A percentile compares a stretch with the other conserved stretches of the same genome.
phyloP scores from a whole-genome alignment of 2,888 invertebrate species.

The Melitaea athalia region DNA sequence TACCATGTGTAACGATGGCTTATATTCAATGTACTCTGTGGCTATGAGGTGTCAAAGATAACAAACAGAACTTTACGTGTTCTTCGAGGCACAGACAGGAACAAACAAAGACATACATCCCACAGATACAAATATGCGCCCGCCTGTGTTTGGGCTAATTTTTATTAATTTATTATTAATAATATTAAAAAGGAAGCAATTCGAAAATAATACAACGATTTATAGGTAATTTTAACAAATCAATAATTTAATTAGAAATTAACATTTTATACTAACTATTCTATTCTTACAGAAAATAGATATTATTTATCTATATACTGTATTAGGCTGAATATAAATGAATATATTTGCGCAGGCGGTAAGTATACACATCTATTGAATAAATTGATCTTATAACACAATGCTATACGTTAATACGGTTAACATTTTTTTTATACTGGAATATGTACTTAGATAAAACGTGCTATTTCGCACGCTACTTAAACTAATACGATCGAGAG shows the following conservation, averaged over 20 bases:
- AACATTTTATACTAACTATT: conserved; percentile 70
- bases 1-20: no score
- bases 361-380: conserved; percentile 62
- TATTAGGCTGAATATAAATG: conserved; percentile 68
- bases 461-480: conserved; percentile 48
- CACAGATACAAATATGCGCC: no score
- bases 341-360: conserved; percentile 70
- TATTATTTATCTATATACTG: conserved; percentile 58
- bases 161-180: background rate
- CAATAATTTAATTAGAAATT: conserved; percentile 77
- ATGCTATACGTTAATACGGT: conserved; percentile 55
- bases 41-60: no score
- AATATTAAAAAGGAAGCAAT: conserved; percentile 4
- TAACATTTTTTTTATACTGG: conserved; percentile 55
- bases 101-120: no score
- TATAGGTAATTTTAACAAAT: conserved; percentile 71
- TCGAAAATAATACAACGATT: conserved; percentile 53
- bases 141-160: no score
- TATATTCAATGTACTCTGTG: no score
- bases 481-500: conserved; percentile 77
- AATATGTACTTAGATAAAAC: conserved; percentile 53
- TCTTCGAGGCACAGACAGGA: no score
- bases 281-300: conserved; percentile 76
- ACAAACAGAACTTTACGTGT: no score
- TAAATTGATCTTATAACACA: conserved; percentile 62